Evolutionary conservation across 2,888 invertebrate genomes (phyloP).

Genomic region (Poecilus cupreus): DNA sequence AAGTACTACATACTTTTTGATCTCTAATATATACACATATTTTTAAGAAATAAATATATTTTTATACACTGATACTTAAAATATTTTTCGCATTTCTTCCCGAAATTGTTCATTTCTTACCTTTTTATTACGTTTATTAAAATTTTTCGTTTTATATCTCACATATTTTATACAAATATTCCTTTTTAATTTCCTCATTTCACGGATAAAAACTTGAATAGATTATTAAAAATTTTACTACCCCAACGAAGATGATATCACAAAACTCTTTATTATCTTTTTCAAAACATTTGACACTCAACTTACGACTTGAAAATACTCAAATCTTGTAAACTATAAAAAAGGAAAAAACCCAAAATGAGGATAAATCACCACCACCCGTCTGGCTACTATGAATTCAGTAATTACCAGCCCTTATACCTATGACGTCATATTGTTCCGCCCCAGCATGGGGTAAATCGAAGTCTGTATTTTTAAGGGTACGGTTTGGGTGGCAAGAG

Average conservation of each 20-base stretch:
- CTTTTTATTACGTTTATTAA: background rate
- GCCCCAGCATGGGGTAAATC: conserved; percentile 44
- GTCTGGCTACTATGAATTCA: conserved; percentile 10
- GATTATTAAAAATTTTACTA: conserved; percentile 30
- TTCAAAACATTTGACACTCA: conserved; percentile 26
- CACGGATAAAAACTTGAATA: conserved; percentile 13
- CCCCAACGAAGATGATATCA: conserved; percentile 30
- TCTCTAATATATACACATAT: conserved; percentile 41
- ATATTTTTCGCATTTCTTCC: background rate
- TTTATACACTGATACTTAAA: conserved; percentile 10
- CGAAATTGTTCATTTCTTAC: no score
- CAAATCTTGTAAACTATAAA: conserved; percentile 41
- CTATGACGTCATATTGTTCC: conserved; percentile 3
- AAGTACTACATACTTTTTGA: conserved; percentile 24
- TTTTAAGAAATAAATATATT: conserved; percentile 37
- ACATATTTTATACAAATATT: background rate
- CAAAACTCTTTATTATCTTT: conserved; percentile 30
- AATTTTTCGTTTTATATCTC: background rate
- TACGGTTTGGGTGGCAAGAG: conserved; percentile 23
- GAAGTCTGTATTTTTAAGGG: conserved; percentile 13
- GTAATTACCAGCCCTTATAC: conserved; percentile 47
- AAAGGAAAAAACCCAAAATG: background rate
- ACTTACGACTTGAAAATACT: conserved; percentile 7
- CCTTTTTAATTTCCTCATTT: background rate
- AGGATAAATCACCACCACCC: conserved; percentile 27